Base-by-base conservation (phyloP, 2,113 vertebrate species). In the Spea multiplicata region DNA sequence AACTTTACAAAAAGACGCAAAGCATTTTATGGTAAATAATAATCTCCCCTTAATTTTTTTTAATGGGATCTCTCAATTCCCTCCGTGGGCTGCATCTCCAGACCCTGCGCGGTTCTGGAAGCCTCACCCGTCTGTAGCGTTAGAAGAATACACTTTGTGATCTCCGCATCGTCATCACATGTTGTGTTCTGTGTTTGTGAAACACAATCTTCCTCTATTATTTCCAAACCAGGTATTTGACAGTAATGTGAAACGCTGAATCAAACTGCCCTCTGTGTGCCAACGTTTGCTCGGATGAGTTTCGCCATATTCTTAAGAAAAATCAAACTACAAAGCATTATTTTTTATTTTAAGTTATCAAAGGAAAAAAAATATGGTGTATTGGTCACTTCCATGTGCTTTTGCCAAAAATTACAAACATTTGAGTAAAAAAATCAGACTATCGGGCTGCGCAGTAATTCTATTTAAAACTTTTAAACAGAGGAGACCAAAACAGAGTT, bases 381-480 rank as follows among this genome's bases (percentile, higher is more conserved):
- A 48, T 61, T 82, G 81, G 69, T 71, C 79, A 67, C 74, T 87
- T 82, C 74, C 78, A 73, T 77, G 79, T 76, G 10, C 14, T 50
- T 8, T 12, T 73, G 14, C 49, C 44, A 59, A 72, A 49, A 81
- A 81, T 79, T 71, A 65, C 74, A 61, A 84, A 76, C 73, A 44
- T 9, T 65, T 59, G 53, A 59, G 67, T 83, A 7, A 64, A 50
- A 80, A 80, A 78, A 17, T 0, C 70, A 82, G 78, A 79, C 71
- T 47, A 55, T 3, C 0, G 5, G 45, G 49, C 62, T 71, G 5
- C 78, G n/a, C 84, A 66, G 52, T 49, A 83, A 77, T 64, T 81
- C 73, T 6, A 53, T 16, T 81, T 73, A 83, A 81, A 79, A 67
- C 10, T 80, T 59, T 57, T 12, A 61, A 73, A 78, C 72, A 80